Conservation (phyloP, 1,140 invertebrate genomes). For the Bicyclus anynana region DNA sequence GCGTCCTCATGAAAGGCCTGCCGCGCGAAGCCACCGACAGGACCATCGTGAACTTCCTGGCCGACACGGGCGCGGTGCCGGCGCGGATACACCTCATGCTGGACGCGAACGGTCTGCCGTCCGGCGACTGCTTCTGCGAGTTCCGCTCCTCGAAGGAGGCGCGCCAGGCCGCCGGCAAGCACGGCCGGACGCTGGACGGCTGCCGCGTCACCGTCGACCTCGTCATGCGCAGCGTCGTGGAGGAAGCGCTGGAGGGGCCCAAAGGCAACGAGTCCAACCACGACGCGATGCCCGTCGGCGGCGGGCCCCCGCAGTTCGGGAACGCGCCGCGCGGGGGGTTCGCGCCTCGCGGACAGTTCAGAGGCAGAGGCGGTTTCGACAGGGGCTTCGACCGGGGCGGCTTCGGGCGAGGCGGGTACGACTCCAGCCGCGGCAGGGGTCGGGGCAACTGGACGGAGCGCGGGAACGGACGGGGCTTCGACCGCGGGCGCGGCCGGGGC, state of each 20-base stretch:
- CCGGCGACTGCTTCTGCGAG: constrained; percentile 92
- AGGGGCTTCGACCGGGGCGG: constrained; percentile 45
- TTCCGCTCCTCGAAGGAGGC: constrained; percentile 85
- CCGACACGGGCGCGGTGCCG: constrained; percentile 85
- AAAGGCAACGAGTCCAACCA: constrained; percentile 28
- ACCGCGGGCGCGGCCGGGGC: constrained; percentile 35
- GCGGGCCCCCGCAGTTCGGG: constrained; percentile 35
- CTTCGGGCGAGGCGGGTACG: constrained; percentile 44
- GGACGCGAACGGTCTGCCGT: constrained; percentile 82
- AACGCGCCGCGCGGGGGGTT: constrained; percentile 41
- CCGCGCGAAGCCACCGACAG: constrained; percentile 85
- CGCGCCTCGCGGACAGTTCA: constrained; percentile 41
- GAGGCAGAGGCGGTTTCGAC: constrained; percentile 50
- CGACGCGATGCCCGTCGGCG: constrained; percentile 31
- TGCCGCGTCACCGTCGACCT: constrained; percentile 82
- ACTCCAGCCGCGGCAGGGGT: constrained; percentile 46
- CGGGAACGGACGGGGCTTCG: constrained; percentile 36
- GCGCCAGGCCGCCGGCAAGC: constrained; percentile 82
- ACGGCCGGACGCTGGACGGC: constrained; percentile 82
- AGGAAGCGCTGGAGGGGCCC: constrained; percentile 62
- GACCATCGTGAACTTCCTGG: constrained; percentile 89
- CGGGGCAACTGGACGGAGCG: constrained; percentile 45
- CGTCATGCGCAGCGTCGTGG: constrained; percentile 78
- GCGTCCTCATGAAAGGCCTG: constrained; percentile 86
- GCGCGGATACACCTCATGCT: constrained; percentile 87